phyloP scores from a whole-genome alignment of 30 jellyfish, hydroid and myxozoan genomes.

The Chironex yamaguchii region DNA sequence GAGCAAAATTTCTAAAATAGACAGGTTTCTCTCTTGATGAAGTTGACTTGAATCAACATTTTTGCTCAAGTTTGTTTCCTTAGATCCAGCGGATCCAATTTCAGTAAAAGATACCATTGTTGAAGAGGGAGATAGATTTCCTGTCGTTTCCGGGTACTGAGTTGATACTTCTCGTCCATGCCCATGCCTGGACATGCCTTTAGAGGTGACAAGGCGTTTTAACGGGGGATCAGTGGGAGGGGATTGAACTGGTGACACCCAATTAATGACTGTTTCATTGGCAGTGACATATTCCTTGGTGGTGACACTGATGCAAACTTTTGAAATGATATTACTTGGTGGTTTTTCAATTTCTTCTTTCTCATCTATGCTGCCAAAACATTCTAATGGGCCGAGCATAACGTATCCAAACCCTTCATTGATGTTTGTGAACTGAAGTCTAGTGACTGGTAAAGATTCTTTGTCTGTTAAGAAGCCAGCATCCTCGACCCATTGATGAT shows the following conservation, averaged over 20 bases:
- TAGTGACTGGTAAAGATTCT: constrained; percentile 75
- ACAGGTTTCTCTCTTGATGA: constrained; percentile 15
- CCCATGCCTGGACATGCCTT: neutral
- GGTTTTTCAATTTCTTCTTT: constrained; percentile 36
- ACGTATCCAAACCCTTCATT: constrained; percentile 65
- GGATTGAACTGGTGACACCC: constrained; percentile 50
- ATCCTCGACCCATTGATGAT: constrained; percentile 80
- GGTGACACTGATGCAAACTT: constrained; percentile 70
- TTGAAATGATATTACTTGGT: constrained; percentile 58
- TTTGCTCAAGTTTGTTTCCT: neutral
- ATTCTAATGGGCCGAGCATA: constrained; percentile 89
- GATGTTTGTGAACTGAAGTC: constrained; percentile 75
- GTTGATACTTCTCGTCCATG: neutral
- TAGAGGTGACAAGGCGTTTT: too few relatives aligned
- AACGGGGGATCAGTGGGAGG: neutral
- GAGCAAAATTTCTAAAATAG: constrained; percentile 70
- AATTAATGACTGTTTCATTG: constrained; percentile 63
- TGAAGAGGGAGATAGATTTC: neutral
- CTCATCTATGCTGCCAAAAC: constrained; percentile 72
- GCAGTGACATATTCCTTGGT: constrained; percentile 59
- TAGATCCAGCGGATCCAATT: neutral
- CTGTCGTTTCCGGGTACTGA: neutral
- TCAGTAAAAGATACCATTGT: neutral
- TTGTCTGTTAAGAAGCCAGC: constrained; percentile 82
- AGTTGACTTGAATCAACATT: neutral